Evolutionary conservation across 2,797 vertebrate genomes (phyloP).

Genomic region (Enteromius argenteus): DNA sequence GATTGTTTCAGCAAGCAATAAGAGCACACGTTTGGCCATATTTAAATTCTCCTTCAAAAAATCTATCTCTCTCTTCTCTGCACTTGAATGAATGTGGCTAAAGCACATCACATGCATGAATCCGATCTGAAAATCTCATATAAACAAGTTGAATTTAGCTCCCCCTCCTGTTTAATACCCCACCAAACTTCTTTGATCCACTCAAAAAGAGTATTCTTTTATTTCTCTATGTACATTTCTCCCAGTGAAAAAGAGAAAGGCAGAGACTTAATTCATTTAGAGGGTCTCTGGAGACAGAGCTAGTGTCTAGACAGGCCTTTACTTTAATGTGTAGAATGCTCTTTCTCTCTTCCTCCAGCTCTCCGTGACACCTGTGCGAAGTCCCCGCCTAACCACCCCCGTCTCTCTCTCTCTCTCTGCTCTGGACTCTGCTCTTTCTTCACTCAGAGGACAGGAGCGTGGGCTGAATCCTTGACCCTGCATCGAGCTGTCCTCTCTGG

Average conservation of each 20-base stretch:
- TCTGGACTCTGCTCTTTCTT: slow-evolving; percentile 67
- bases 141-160: slow-evolving; percentile 46
- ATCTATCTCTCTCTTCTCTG: neutral
- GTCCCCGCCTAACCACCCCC: slow-evolving; percentile 22
- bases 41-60: neutral
- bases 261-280: slow-evolving; percentile 61
- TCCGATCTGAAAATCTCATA: neutral
- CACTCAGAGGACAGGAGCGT: slow-evolving; percentile 57
- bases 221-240: slow-evolving; percentile 32
- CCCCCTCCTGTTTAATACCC: slow-evolving; percentile 42
- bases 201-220: slow-evolving; percentile 29
- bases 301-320: slow-evolving; percentile 70
- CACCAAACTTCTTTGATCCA: slow-evolving; percentile 42
- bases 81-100: neutral
- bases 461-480: slow-evolving; percentile 75
- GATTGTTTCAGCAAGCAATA: neutral
- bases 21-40: neutral
- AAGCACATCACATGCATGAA: neutral
- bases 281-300: slow-evolving; percentile 54
- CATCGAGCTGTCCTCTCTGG: slow-evolving; percentile 75
- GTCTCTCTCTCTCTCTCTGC: slow-evolving; percentile 57
- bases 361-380: slow-evolving; percentile 57
- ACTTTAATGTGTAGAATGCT: slow-evolving; percentile 78
- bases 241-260: slow-evolving; percentile 42
- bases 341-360: slow-evolving; percentile 45